Evolutionary conservation across 1,140 invertebrate species (phyloP).

Genomic region (Bursaphelenchus mucronatus): DNA sequence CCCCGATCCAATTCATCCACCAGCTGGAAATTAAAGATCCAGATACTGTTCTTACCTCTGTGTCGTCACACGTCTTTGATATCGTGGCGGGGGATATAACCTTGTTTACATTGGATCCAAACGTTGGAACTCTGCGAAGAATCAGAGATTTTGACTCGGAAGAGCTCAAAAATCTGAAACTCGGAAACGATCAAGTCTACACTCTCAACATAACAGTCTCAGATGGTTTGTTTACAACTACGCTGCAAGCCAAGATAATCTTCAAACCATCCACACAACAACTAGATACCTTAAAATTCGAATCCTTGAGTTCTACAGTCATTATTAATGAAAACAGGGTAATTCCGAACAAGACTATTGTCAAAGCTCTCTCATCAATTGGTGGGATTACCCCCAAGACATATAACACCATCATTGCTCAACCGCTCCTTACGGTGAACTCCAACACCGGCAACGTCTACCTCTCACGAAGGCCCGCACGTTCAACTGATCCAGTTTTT

Average conservation of each 20-base stretch:
- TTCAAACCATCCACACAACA: slow-evolving; percentile 19
- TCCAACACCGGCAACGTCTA: slow-evolving; percentile 35
- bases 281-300: slow-evolving; percentile 42
- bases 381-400: not conserved
- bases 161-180: not conserved
- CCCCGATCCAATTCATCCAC: slow-evolving; percentile 43
- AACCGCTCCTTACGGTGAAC: slow-evolving; percentile 44
- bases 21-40: slow-evolving; percentile 50
- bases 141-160: slow-evolving; percentile 3
- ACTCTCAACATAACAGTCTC: slow-evolving; percentile 50
- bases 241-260: slow-evolving; percentile 29
- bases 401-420: not conserved
- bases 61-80: slow-evolving; percentile 31
- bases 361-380: not conserved
- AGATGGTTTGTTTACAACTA: slow-evolving; percentile 48
- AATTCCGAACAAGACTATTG: slow-evolving; percentile 9
- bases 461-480: slow-evolving; percentile 21
- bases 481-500: not conserved
- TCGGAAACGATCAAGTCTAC: slow-evolving; percentile 14
- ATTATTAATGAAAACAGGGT: slow-evolving; percentile 44
- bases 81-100: slow-evolving; percentile 55
- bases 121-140: slow-evolving; percentile 35
- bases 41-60: slow-evolving; percentile 45
- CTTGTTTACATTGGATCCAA: slow-evolving; percentile 44
- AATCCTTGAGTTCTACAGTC: slow-evolving; percentile 44